Evolutionary conservation across 2,888 invertebrate species (phyloP).

Genomic region (Drosophila falleni): DNA sequence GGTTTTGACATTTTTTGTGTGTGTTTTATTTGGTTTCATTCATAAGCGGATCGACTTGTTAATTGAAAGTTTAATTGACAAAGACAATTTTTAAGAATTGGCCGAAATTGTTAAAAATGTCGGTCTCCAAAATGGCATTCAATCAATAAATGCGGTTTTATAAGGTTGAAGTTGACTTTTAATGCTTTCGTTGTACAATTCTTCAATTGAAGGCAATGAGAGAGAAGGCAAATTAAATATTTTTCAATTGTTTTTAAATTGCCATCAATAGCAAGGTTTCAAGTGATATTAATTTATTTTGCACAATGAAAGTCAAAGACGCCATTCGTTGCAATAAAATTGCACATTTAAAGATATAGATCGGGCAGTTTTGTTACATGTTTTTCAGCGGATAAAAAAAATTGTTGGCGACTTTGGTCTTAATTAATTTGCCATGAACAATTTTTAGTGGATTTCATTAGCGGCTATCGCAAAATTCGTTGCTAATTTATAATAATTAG

Average conservation of each 20-base stretch:
- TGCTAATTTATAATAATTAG: conserved; percentile 65
- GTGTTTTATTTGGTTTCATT: conserved; percentile 45
- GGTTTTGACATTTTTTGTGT: conserved; percentile 33
- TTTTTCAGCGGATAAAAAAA: conserved; percentile 10
- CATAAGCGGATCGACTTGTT: conserved; percentile 41
- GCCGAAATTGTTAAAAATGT: conserved; percentile 28
- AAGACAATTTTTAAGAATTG: conserved; percentile 50
- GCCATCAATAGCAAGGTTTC: conserved; percentile 76
- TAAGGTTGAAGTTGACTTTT: conserved; percentile 25
- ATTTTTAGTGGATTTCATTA: conserved; percentile 59
- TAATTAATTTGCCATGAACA: conserved; percentile 57
- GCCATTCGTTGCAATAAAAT: conserved; percentile 66
- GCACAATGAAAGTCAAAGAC: conserved; percentile 75
- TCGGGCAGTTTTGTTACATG: conserved; percentile 32
- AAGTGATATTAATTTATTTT: conserved; percentile 80
- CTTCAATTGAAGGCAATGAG: conserved; percentile 67
- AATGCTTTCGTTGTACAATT: conserved; percentile 50
- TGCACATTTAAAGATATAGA: conserved; percentile 21
- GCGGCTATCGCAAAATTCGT: conserved; percentile 24
- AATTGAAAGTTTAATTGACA: conserved; percentile 67
- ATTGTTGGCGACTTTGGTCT: conserved; percentile 24
- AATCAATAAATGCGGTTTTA: conserved; percentile 43
- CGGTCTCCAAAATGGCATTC: conserved; percentile 24
- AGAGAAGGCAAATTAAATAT: conserved; percentile 59
- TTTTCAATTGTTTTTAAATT: conserved; percentile 79